Conservation (phyloP, 1,140 invertebrate genomes). For the Drosophila ironensis region DNA sequence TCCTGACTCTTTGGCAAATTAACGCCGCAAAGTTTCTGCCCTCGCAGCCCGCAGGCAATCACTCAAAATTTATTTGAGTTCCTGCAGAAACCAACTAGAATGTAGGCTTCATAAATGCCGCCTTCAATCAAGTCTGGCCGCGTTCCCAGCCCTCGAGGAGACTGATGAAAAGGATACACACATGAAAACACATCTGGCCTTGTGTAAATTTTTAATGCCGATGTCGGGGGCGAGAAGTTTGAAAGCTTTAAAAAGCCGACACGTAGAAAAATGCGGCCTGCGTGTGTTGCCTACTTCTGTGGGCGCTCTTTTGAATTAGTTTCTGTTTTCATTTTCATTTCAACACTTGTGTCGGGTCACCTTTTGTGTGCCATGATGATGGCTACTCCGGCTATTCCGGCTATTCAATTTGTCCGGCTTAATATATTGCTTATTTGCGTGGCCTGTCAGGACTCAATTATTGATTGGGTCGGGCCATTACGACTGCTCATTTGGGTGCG, state of each 20-base stretch:
- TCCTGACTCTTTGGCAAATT: conserved; percentile 30
- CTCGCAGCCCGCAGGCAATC: conserved; percentile 39
- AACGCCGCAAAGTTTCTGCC: conserved; percentile 34
- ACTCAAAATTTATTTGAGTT: conserved; percentile 49
- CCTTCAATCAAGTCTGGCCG: conserved; percentile 8
- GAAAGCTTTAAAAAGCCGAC: conserved; percentile 26
- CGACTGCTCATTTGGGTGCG: conserved; percentile 9
- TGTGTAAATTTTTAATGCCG: conserved; percentile 20
- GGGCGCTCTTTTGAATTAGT: conserved; percentile 6
- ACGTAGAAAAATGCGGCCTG: conserved; percentile 3
- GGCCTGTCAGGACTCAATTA: conserved; percentile 36
- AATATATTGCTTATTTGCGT: conserved; percentile 61
- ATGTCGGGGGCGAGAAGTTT: conserved; percentile 7
- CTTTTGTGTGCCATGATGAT: neutral
- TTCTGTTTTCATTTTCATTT: conserved; percentile 14
- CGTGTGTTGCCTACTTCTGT: conserved; percentile 37
- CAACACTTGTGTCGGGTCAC: neutral
- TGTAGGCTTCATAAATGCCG: conserved; percentile 22
- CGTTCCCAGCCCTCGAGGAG: conserved; percentile 6
- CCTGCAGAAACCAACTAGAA: conserved; percentile 7
- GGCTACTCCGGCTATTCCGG: conserved; percentile 26
- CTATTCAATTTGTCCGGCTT: conserved; percentile 29
- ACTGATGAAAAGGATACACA: conserved; percentile 6
- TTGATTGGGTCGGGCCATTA: conserved; percentile 33
- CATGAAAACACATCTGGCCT: conserved; percentile 6